A percentile compares a stretch with the other conserved stretches of the same genome.
Evolutionary conservation across 1,140 invertebrate species (phyloP).

Genomic region (Cyclina sinensis): DNA sequence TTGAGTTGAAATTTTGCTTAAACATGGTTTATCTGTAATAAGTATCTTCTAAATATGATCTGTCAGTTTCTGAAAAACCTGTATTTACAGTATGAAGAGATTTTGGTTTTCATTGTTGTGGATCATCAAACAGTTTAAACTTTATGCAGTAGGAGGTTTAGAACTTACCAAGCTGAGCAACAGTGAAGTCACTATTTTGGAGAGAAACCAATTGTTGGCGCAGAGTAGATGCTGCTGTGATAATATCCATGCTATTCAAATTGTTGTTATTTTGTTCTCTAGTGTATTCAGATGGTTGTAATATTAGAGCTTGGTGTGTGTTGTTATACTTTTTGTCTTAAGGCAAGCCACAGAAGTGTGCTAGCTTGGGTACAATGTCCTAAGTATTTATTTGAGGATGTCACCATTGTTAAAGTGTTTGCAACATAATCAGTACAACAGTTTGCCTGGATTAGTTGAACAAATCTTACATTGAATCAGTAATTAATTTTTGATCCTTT

Average conservation of each 20-base stretch:
- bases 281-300: too few relatives aligned
- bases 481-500: too few relatives aligned
- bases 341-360: neutral
- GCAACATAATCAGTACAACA: neutral
- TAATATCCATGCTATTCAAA: neutral
- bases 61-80: too few relatives aligned
- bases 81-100: too few relatives aligned
- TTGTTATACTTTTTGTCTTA: neutral
- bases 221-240: neutral
- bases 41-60: too few relatives aligned
- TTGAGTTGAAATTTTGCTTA: neutral
- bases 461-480: neutral
- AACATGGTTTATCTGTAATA: neutral
- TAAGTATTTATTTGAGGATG: neutral
- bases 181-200: conserved; percentile 5
- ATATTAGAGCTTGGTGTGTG: conserved; percentile 7
- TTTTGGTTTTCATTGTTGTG: too few relatives aligned
- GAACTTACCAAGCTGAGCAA: neutral
- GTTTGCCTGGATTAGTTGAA: neutral
- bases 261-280: neutral
- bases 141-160: too few relatives aligned
- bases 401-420: neutral
- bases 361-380: neutral
- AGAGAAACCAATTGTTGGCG: neutral
- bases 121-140: too few relatives aligned